Base-by-base conservation (phyloP, 2,888 invertebrate genomes). In the Eupithecia tripunctaria region DNA sequence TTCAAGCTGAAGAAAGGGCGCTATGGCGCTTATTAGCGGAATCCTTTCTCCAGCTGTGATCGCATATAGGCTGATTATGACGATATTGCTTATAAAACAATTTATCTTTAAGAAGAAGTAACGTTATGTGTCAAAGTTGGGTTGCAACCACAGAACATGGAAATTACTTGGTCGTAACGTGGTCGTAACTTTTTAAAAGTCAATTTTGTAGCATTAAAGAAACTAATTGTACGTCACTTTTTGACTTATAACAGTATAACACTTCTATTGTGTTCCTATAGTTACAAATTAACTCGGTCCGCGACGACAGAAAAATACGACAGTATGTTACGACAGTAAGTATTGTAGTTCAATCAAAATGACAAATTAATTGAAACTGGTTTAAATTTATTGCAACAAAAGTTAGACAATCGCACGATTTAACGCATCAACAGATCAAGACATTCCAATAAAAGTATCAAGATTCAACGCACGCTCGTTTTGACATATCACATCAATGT, bases 401-500 rank as follows among this genome's bases (percentile, higher is more conserved):
- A 56, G 56, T 12, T 25, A 56, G 56, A 56, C 56, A 25, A 25
- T 56, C 60, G 18, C 29, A 29, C 12, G 29, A 29, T 29, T 36
- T 3, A n/a, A 32, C 29, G 62, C 62, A 63, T 36, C 62, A n/a
- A 56, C 3, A 21, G 12, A 56, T 56, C 25, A 56, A 56, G 56
- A 27, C 38, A 64, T 64, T 64, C 38, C 38, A 25, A 8, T 1
- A 1, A 1, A n/a, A 64, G 21, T 21, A 72, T 77, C 62, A 71
- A 68, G 63, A 79, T 77, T 73, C 78, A 43, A 7, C 56, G 41
- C 74, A 75, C 75, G 74, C 65, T 25, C 70, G 68, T 82, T 79
- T 80, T 80, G 81, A 79, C 79, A 81, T 72, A 75, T 78, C 71
- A 38, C 70, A 67, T 77, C 81, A 80, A 77, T 79, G 80, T 77